These are phyloP conservation scores for Gobiocypris rarus DNA, from an alignment of 2,113 vertebrate species.

Conservation along the genomic window DNA sequence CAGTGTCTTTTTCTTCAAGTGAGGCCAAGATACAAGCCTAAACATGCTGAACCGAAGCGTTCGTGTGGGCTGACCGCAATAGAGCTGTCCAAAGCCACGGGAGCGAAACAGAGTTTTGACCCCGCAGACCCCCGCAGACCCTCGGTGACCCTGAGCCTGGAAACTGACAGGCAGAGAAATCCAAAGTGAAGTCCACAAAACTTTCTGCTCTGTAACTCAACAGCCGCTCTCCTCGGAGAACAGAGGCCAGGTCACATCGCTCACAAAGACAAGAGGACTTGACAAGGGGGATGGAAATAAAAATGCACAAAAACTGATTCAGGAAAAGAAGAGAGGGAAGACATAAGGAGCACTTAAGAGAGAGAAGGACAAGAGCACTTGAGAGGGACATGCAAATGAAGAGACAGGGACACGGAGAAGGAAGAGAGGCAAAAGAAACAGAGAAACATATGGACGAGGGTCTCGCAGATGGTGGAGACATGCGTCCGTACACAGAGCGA, in stretches of 20 bases:
- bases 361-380: not conserved
- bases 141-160: conserved; percentile 2
- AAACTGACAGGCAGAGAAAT: conserved; percentile 21
- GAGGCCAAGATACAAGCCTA: not conserved
- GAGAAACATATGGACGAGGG: conserved; percentile 3
- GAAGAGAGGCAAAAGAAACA: not conserved
- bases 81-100: not conserved
- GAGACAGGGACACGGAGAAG: not conserved
- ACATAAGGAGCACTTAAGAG: not conserved
- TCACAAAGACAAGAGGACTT: not conserved
- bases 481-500: not conserved
- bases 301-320: not conserved
- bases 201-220: not conserved
- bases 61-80: not conserved
- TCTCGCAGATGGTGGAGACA: not conserved
- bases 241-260: not conserved
- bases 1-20: not conserved
- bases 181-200: not conserved
- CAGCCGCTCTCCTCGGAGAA: not conserved
- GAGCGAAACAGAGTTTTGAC: not conserved
- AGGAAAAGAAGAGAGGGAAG: not conserved
- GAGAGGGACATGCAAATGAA: not conserved
- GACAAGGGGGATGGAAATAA: not conserved
- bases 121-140: not conserved
- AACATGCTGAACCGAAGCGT: not conserved